phyloP scores from a whole-genome alignment of 2,113 vertebrate species.

The Onychostruthus taczanowskii region DNA sequence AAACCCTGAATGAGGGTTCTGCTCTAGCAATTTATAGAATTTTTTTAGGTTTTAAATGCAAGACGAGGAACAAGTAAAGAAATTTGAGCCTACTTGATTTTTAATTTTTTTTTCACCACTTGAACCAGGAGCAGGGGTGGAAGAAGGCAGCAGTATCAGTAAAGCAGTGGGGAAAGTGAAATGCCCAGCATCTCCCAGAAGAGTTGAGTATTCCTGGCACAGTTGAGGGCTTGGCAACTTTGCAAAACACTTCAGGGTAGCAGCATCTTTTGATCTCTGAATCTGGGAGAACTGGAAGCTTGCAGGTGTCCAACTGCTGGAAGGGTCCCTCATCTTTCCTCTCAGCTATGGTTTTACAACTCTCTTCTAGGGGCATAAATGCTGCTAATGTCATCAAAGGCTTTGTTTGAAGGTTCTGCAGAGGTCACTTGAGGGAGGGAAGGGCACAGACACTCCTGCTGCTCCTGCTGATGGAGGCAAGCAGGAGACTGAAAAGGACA shows the following conservation, averaged over 20 bases:
- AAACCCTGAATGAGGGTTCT: background rate
- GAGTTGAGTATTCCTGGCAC: background rate
- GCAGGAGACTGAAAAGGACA: background rate
- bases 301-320: background rate
- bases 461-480: background rate
- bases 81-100: background rate
- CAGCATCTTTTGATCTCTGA: background rate
- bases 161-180: background rate
- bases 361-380: background rate
- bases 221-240: background rate
- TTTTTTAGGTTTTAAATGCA: background rate
- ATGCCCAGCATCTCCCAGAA: background rate
- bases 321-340: background rate
- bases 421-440: background rate
- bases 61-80: background rate
- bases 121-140: background rate
- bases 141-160: background rate
- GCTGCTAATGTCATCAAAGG: background rate
- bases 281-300: background rate
- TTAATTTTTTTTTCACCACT: background rate
- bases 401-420: no score
- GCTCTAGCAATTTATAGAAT: background rate
- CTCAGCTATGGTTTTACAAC: background rate
- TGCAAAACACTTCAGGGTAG: background rate
- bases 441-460: background rate